Evolutionary conservation across 1,140 invertebrate species (phyloP), one percentile per base, ranked within the genome.

Genomic region (Bombus ignitus): DNA sequence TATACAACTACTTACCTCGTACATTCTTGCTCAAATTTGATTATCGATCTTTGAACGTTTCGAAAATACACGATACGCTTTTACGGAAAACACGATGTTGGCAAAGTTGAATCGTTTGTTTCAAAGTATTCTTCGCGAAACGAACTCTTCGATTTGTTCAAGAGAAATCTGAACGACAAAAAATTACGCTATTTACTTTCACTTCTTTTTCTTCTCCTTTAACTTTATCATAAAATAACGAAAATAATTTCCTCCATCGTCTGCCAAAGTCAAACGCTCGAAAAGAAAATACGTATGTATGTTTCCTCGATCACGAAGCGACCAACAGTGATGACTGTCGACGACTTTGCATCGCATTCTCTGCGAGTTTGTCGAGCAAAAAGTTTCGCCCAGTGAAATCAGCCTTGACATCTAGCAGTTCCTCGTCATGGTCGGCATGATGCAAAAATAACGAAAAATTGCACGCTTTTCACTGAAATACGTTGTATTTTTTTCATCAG

Each of bases 361-460:
- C 18, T 13, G 3, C 42, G 10, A 3, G 32, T 8, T 76, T 10
- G 9, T 9, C 5, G 1, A 44, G n/a, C 28, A 62, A n/a, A 37
- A 37, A 10, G 6, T 62, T 59, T 28, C 53, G 28, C 3, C 3
- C 32, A 12, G 76, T 66, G 73, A 89, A 87, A 81, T 84, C 77
- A 57, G 25, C 81, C 81, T 87, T 84, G 88, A 65, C 32, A 82
- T 44, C 39, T 1, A 80, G 18, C 0, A 22, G 22, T 53, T 1
- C 18, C 2, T 2, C 18, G 42, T 18, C 12, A n/a, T 4, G 3
- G 59, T 87, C 42, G 32, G 86, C 57, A 66, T 90, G 88, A 87
- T 85, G 89, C 73, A 90, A 90, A 89, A 62, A 12, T 32, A 10
- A 35, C 25, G 9, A 47, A 35, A 47, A 68, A 78, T 89, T 89